Evolutionary conservation across 2,797 vertebrate genomes (phyloP), one percentile per base, ranked within the genome.

Genomic region (Acipenser transmontanus): DNA sequence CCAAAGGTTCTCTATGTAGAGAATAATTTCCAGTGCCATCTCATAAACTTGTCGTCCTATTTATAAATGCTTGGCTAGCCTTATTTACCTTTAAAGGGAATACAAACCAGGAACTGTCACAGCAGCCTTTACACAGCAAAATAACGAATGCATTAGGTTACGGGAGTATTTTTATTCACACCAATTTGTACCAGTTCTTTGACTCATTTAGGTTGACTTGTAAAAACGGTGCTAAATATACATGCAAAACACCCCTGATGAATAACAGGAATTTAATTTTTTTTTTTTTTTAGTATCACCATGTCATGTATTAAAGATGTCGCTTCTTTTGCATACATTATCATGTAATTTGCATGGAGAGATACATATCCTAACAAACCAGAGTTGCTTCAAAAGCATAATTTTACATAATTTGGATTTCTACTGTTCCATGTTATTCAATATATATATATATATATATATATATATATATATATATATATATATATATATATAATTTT

Each of bases 251-350:
- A 67, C 63, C 59, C 69, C 48, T 50, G 51, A 61, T 60, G 62
- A 59, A 64, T 59, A 63, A 71, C 62, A 67, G 52, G 62, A 61
- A 68, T 71, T 68, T 71, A 67, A 71, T 71, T 64, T 70, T 69
- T 84, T 84, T 81, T 20, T 34, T 69, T 84, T 84, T 81, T 82
- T 83, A 86, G 84, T 85, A 87, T 82, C 80, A 80, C 80, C 80
- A 76, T 81, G 80, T 82, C 84, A 82, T 86, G 80, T 84, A 85
- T 85, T 89, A 85, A 88, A 82, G 78, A 81, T 73, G 73, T 57
- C 49, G 68, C 13, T 34, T 66, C 87, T 87, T 88, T 84, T 79
- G 66, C 84, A 88, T 88, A 81, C 68, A 88, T 88, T 88, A 72
- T 77, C 86, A 88, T 88, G 62, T 57, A 54, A 85, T 88, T 85